Percentiles rank a stretch among this genome's conserved stretches.
phyloP scores from a whole-genome alignment of 2,888 invertebrate genomes.

The Mesorhabditis belari region DNA sequence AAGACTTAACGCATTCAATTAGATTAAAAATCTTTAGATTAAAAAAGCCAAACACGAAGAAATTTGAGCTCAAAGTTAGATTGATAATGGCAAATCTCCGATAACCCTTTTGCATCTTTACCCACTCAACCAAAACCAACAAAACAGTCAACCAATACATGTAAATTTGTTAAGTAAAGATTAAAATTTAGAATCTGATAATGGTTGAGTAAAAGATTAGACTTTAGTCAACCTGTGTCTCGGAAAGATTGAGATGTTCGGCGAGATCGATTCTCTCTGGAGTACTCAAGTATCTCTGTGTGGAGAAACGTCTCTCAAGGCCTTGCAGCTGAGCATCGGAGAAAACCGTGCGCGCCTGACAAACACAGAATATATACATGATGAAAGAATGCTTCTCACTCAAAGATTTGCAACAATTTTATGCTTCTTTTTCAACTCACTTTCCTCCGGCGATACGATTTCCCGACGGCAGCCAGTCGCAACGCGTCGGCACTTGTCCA shows the following conservation, averaged over 20 bases:
- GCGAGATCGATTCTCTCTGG: conserved; percentile 51
- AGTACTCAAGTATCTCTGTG: conserved; percentile 46
- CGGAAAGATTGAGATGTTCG: conserved; percentile 60
- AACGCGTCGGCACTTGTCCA: conserved; percentile 31
- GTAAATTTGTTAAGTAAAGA: too few species aligned
- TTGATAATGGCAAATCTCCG: too few species aligned
- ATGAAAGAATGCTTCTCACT: conserved; percentile 5
- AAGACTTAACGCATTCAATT: too few species aligned
- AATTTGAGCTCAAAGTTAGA: too few species aligned
- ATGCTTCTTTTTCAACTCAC: neutral
- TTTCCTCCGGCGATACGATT: conserved; percentile 70
- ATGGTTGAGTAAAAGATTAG: too few species aligned
- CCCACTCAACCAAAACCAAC: too few species aligned
- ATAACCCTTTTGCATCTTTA: too few species aligned
- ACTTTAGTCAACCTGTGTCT: conserved; percentile 47
- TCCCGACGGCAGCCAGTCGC: conserved; percentile 59
- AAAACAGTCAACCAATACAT: too few species aligned
- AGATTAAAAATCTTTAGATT: too few species aligned
- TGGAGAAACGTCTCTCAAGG: conserved; percentile 44
- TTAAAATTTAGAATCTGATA: neutral
- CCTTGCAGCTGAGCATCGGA: conserved; percentile 59
- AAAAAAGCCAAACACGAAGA: too few species aligned
- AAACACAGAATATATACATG: neutral
- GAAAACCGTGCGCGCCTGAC: conserved; percentile 76
- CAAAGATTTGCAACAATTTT: neutral